phyloP scores from a whole-genome alignment of 2,797 vertebrate species.

The Chloroceryle amazona region DNA sequence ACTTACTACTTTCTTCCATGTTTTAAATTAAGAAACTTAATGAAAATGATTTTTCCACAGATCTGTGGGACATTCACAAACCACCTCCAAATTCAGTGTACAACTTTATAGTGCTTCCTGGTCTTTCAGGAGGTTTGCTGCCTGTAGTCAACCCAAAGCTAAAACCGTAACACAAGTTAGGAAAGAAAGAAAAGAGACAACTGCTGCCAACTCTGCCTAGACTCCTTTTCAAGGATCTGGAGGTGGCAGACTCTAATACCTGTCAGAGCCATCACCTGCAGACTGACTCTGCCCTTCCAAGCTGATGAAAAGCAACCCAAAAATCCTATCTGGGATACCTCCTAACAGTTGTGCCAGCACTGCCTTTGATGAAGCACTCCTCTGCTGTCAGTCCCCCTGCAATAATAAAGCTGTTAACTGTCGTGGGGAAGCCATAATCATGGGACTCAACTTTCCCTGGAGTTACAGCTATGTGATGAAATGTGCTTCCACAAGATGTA shows the following conservation, averaged over 20 bases:
- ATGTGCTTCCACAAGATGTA: not conserved
- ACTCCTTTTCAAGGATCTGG: not conserved
- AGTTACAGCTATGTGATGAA: not conserved
- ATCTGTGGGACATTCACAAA: not conserved
- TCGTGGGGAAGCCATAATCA: rapidly evolving
- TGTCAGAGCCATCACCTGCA: not conserved
- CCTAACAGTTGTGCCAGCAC: not conserved
- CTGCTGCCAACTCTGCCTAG: not conserved
- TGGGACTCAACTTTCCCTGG: not conserved
- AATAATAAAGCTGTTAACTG: not conserved
- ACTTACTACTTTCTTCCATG: not conserved
- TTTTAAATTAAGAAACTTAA: not conserved
- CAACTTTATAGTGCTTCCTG: not conserved
- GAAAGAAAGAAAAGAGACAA: not conserved
- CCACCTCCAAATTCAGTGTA: not conserved
- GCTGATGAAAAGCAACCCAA: not conserved
- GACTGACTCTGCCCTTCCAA: not conserved
- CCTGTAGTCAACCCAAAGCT: not conserved
- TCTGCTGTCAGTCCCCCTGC: not conserved
- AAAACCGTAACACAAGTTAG: not conserved
- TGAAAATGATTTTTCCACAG: not conserved
- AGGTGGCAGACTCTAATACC: not conserved
- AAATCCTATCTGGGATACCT: not conserved
- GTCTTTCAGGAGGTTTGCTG: not conserved
- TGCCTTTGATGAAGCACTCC: not conserved